Conservation (phyloP, 2,888 invertebrate genomes). For the Lucinisca nassula region DNA sequence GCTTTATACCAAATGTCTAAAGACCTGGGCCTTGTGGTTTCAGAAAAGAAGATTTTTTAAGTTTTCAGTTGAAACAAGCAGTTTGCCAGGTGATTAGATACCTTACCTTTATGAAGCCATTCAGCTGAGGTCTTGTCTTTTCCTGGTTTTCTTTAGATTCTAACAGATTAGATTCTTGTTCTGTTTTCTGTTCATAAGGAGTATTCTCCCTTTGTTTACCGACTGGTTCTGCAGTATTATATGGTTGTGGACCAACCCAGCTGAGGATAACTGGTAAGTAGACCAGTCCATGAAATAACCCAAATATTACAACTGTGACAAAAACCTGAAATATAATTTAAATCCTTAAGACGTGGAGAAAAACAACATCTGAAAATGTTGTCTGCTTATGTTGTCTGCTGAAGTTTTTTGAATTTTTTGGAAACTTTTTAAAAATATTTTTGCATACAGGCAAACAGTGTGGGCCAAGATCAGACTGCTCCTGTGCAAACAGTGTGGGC, state of each 20-base stretch:
- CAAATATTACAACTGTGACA: slow-evolving; percentile 93
- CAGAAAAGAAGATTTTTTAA: too few relatives aligned
- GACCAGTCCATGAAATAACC: slow-evolving; percentile 93
- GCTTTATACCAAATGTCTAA: too few relatives aligned
- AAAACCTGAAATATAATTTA: slow-evolving; percentile 92
- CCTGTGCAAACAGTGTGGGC: too few relatives aligned
- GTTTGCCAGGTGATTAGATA: background rate
- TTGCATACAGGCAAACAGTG: too few relatives aligned
- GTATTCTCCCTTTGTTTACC: background rate
- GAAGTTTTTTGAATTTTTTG: too few relatives aligned
- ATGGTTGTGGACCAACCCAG: slow-evolving; percentile 91
- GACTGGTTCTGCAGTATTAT: slow-evolving; percentile 52
- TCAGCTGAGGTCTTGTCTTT: background rate
- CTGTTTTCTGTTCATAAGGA: background rate
- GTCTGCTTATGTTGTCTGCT: too few relatives aligned
- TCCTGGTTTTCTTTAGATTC: background rate
- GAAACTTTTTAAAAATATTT: too few relatives aligned
- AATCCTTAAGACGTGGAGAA: too few relatives aligned
- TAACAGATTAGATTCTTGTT: background rate
- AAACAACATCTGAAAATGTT: too few relatives aligned
- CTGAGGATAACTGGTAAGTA: slow-evolving; percentile 93
- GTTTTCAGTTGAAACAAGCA: background rate
- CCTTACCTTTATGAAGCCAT: background rate
- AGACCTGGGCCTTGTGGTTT: too few relatives aligned
- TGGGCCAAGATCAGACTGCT: too few relatives aligned